Percentiles rank a stretch among this genome's conserved stretches.
phyloP scores from a whole-genome alignment of 1,140 invertebrate species.

The Pissodes strobi region DNA sequence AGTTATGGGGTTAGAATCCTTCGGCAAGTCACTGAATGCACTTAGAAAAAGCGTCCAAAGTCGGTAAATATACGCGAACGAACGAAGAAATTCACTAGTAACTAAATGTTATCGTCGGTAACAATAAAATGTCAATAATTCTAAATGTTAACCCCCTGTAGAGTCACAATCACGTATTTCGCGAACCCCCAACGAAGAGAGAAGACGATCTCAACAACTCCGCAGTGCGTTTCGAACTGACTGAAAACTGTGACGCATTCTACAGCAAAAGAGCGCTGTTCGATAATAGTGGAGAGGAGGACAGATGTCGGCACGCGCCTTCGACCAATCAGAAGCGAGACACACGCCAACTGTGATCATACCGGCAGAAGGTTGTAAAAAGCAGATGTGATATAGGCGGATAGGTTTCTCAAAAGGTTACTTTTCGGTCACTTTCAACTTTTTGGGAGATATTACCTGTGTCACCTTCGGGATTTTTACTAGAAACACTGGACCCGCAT shows the following conservation, averaged over 20 bases:
- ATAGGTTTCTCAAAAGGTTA: slow-evolving; percentile 31
- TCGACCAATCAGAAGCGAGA: slow-evolving; percentile 21
- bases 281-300: slow-evolving; percentile 28
- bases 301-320: slow-evolving; percentile 32
- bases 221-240: slow-evolving; percentile 19
- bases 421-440: slow-evolving; percentile 17
- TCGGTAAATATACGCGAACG: background rate
- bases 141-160: no score
- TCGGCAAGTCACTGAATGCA: background rate
- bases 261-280: slow-evolving; percentile 10
- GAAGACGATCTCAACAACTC: background rate
- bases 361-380: slow-evolving; percentile 1
- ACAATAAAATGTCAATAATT: no score
- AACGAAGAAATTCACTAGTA: background rate
- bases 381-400: slow-evolving; percentile 31
- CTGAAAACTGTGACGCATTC: slow-evolving; percentile 11
- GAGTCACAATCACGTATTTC: background rate
- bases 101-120: no score
- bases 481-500: no score
- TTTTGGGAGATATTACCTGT: background rate
- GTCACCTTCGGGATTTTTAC: background rate
- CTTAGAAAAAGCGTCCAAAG: background rate
- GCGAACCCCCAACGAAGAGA: background rate
- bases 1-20: background rate
- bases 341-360: slow-evolving; percentile 32